A percentile compares a stretch with the other conserved stretches of the same genome.
phyloP scores from a whole-genome alignment of 2,113 vertebrate species.

The Nerophis ophidion region DNA sequence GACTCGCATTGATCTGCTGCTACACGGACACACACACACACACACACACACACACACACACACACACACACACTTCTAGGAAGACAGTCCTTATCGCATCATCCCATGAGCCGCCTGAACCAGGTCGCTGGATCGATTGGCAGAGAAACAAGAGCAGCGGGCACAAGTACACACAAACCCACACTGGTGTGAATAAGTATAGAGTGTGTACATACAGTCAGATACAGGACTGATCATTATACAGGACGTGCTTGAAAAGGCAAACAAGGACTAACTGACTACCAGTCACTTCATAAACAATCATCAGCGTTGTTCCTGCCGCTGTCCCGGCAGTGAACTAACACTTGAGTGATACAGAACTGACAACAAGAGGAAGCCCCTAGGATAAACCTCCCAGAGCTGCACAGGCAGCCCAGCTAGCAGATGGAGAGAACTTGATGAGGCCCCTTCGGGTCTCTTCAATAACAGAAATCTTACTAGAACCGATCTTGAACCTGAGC shows the following conservation, averaged over 20 bases:
- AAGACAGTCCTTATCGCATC: constrained; percentile 60
- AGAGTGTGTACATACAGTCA: not conserved
- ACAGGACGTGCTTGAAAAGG: constrained; percentile 22
- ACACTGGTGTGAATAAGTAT: not conserved
- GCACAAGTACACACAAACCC: constrained; percentile 9
- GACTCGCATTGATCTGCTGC: constrained; percentile 56
- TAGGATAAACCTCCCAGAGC: constrained; percentile 44
- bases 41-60: constrained; percentile 12
- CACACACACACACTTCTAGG: constrained; percentile 30
- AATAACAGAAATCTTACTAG: constrained; percentile 17
- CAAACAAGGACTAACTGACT: constrained; percentile 1
- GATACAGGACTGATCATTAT: not conserved
- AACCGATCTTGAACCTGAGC: constrained; percentile 1
- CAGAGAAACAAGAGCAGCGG: constrained; percentile 49
- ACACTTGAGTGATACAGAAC: not conserved
- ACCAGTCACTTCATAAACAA: not conserved
- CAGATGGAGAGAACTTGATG: constrained; percentile 32
- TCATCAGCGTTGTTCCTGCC: constrained; percentile 21
- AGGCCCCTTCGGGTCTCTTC: constrained; percentile 18
- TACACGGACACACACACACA: constrained; percentile 18
- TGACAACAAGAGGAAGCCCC: constrained; percentile 33
- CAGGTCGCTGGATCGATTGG: constrained; percentile 46
- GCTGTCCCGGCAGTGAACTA: constrained; percentile 35
- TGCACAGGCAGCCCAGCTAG: constrained; percentile 33
- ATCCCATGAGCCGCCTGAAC: constrained; percentile 52